Evolutionary conservation across 1,140 invertebrate genomes (phyloP), one percentile per base, ranked within the genome.

Genomic region (Temnothorax longispinosus): DNA sequence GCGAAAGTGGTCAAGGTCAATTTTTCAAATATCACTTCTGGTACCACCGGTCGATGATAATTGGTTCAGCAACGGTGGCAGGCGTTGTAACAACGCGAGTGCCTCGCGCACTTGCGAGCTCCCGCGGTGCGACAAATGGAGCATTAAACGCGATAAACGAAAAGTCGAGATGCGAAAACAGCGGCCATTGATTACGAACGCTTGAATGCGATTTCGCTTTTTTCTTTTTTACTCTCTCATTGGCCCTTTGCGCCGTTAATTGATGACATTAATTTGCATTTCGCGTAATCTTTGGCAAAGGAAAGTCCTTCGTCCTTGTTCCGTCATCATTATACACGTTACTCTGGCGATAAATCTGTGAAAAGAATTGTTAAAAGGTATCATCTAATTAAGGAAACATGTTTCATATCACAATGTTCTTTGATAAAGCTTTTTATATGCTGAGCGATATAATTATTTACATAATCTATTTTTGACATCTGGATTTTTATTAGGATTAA

Each of bases 91-190:
- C n/a, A 56, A 11, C 15, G 50, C 47, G 27, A 47, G 11, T 69
- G 35, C 15, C 32, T 65, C 18, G n/a, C 15, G 50, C 50, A 52
- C 56, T 27, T 11, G 67, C 41, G 44, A 58, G 50, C 41, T 32
- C 91, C 91, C 86, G 87, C 52, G 87, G 89, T 44, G 91, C 78
- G 87, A 88, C 87, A 91, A 91, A 92, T 91, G 86, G 88, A 90
- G 82, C 89, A 87, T 90, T 91, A 89, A 91, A 87, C 84, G 86
- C 85, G 78, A 85, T 90, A 88, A 89, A 91, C 76, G 84, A 69
- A 88, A 82, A 75, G 69, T 77, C 60, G 74, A 21, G 50, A 41
- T 56, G 50, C 56, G 47, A 84, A 89, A 91, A 91, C 90, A 87
- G 64, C 85, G 54, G 76, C 50, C 89, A 92, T 91, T 89, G 87